A percentile compares a stretch with the other conserved stretches of the same genome.
Conservation (phyloP, 2,797 vertebrate species). For the Chiroxiphia lanceolata region DNA sequence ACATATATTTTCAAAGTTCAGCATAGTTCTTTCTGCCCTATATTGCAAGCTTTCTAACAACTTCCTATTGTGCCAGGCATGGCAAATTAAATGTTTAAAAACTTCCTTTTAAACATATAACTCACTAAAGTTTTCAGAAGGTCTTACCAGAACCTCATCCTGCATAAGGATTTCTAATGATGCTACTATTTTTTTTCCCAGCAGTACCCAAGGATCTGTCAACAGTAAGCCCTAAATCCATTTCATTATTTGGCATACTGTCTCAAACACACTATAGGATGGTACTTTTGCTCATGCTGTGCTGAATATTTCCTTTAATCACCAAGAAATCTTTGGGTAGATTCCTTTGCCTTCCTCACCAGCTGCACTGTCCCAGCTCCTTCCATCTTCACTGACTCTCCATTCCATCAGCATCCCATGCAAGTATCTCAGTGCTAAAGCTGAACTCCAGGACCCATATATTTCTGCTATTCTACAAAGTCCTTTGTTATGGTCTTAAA, state of each 20-base stretch:
- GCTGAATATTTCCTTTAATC: neutral
- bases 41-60: slow-evolving; percentile 21
- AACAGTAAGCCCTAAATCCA: neutral
- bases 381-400: neutral
- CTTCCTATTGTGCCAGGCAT: neutral
- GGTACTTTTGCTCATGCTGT: neutral
- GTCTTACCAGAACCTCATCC: neutral
- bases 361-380: neutral
- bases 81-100: slow-evolving; percentile 34
- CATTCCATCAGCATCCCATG: neutral
- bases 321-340: neutral
- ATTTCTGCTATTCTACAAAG: neutral
- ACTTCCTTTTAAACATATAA: slow-evolving; percentile 9
- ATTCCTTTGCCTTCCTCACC: neutral
- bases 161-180: neutral
- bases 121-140: slow-evolving; percentile 22
- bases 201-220: neutral
- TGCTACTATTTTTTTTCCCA: neutral
- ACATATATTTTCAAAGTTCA: slow-evolving; percentile 48
- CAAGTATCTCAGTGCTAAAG: neutral
- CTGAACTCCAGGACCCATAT: neutral
- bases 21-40: slow-evolving; percentile 30
- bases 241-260: neutral
- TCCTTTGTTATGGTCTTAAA: neutral
- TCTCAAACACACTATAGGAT: neutral